phyloP scores from a whole-genome alignment of 92 coral and sea anemone species.

The Zoanthus gigantus region DNA sequence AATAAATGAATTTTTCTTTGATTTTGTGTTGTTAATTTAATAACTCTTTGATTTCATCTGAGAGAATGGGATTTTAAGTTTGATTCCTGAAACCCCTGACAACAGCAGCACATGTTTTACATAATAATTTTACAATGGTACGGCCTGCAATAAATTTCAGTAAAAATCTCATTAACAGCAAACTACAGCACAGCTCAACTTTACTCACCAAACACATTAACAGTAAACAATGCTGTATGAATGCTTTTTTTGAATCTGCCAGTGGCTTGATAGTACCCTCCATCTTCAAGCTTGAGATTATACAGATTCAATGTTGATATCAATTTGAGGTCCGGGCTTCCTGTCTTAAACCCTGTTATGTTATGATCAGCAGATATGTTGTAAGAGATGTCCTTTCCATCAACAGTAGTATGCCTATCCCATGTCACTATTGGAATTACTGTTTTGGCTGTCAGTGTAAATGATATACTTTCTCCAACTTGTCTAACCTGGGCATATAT shows the following conservation, averaged over 20 bases:
- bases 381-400: not conserved
- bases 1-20: too few relatives aligned
- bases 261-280: not conserved
- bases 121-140: too few relatives aligned
- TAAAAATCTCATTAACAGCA: not conserved
- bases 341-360: not conserved
- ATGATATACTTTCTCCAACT: not conserved
- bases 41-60: too few relatives aligned
- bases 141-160: too few relatives aligned
- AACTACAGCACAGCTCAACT: not conserved
- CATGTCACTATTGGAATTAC: not conserved
- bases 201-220: conserved; percentile 5
- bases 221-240: not conserved
- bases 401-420: not conserved
- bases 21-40: too few relatives aligned
- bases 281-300: not conserved
- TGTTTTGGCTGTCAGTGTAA: not conserved
- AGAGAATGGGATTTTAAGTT: too few relatives aligned
- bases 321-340: not conserved
- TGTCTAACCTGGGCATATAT: not conserved
- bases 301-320: not conserved
- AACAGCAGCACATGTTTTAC: too few relatives aligned
- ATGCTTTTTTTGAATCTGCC: not conserved
- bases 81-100: too few relatives aligned
- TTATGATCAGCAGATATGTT: conserved; percentile 1